A percentile compares a stretch with the other conserved stretches of the same genome.
Evolutionary conservation across 2,113 vertebrate species (phyloP).

Genomic region (Theristicus caerulescens): DNA sequence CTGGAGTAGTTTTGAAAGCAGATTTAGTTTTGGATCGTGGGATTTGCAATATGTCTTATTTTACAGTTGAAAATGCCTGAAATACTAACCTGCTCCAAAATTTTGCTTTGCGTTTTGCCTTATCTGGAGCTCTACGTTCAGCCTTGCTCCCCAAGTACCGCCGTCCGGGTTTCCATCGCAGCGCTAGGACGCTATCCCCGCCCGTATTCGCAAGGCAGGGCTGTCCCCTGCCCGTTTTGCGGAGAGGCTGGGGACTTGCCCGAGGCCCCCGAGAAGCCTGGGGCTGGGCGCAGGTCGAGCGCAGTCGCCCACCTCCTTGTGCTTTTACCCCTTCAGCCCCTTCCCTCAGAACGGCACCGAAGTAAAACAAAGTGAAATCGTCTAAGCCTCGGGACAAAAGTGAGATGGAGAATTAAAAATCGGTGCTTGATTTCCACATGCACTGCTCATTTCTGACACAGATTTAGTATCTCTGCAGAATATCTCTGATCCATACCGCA

Average conservation of each 20-base stretch:
- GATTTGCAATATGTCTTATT: background rate
- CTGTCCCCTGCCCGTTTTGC: background rate
- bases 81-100: background rate
- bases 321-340: background rate
- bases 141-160: background rate
- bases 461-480: background rate
- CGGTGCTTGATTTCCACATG: background rate
- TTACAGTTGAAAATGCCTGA: background rate
- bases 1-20: background rate
- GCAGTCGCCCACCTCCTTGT: background rate
- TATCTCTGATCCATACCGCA: background rate
- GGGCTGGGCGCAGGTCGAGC: fast-evolving
- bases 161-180: fast-evolving
- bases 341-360: background rate
- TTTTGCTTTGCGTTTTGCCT: background rate
- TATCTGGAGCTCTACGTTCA: background rate
- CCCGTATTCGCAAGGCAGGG: background rate
- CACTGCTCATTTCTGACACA: background rate
- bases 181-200: background rate
- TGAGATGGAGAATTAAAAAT: background rate
- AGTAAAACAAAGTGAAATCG: background rate
- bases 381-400: background rate
- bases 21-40: background rate
- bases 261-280: background rate
- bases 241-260: background rate